Evolutionary conservation across 2,113 vertebrate species (phyloP).

Genomic region (Ameiurus melas): DNA sequence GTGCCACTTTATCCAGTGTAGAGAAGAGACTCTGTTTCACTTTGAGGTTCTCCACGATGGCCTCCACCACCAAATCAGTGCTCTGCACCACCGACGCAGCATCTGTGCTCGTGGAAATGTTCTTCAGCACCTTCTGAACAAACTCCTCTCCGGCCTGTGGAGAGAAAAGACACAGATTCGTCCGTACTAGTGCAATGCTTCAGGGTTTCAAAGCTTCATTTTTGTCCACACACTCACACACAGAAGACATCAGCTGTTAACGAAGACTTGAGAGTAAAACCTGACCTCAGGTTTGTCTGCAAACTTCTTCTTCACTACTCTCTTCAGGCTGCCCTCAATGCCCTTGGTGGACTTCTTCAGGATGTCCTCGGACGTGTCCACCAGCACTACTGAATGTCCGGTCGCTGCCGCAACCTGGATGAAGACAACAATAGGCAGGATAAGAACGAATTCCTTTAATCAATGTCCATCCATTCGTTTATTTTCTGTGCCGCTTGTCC

Average conservation of each 20-base stretch:
- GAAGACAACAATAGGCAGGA: background rate
- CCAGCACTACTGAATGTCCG: slow-evolving; percentile 90
- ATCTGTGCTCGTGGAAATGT: slow-evolving; percentile 80
- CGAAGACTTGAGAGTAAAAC: background rate
- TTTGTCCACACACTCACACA: background rate
- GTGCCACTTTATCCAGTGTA: slow-evolving; percentile 87
- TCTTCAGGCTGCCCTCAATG: slow-evolving; percentile 88
- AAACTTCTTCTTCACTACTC: slow-evolving; percentile 93
- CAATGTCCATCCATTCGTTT: too few species aligned
- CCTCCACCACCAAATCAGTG: slow-evolving; percentile 91
- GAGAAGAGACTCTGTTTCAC: slow-evolving; percentile 88
- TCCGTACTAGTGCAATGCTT: background rate
- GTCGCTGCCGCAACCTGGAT: slow-evolving; percentile 85
- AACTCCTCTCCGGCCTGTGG: slow-evolving; percentile 84
- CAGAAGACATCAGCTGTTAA: background rate
- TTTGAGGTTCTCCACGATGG: slow-evolving; percentile 90
- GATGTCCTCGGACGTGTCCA: slow-evolving; percentile 91
- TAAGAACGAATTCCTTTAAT: background rate
- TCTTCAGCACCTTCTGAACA: slow-evolving; percentile 82
- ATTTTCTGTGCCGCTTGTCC: too few species aligned
- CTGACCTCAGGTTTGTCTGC: slow-evolving; percentile 88
- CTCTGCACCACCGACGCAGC: slow-evolving; percentile 76
- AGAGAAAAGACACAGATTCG: background rate
- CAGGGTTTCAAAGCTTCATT: background rate
- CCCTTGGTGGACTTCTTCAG: slow-evolving; percentile 83